Conservation (phyloP, 2,797 vertebrate genomes). For the Anguilla obscura region DNA sequence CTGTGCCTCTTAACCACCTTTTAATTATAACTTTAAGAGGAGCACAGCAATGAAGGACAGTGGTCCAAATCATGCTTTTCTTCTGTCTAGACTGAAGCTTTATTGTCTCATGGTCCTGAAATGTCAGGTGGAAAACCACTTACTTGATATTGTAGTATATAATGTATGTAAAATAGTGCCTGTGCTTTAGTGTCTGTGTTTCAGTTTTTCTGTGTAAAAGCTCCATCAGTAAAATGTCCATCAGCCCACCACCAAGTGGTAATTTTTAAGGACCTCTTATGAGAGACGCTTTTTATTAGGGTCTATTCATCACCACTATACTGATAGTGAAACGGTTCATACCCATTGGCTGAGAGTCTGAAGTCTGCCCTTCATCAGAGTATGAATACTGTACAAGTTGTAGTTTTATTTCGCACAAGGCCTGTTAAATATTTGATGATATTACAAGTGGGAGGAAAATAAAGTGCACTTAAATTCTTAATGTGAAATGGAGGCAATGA, state of each 20-base stretch:
- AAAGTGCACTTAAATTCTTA: slow-evolving; percentile 28
- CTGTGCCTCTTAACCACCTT: background rate
- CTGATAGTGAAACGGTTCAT: background rate
- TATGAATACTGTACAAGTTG: background rate
- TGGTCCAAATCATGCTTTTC: background rate
- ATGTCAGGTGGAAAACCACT: background rate
- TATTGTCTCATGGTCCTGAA: background rate
- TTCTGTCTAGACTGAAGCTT: background rate
- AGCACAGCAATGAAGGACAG: background rate
- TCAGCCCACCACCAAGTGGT: background rate
- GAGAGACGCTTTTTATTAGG: background rate
- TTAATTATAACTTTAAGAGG: background rate
- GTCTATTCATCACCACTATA: background rate
- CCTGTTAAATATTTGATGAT: slow-evolving; percentile 27
- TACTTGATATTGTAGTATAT: background rate
- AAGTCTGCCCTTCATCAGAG: background rate
- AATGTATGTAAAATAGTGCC: background rate
- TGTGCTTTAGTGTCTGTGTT: background rate
- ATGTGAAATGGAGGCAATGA: slow-evolving; percentile 26
- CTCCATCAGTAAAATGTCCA: background rate
- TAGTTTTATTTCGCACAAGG: slow-evolving; percentile 1
- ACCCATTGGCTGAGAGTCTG: background rate
- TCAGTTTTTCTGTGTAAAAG: background rate
- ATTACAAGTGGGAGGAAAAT: slow-evolving; percentile 6
- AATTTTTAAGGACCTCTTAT: background rate